Percentiles rank a stretch among this genome's conserved stretches.
These are phyloP conservation scores for Corythornis madagascariensis DNA, from an alignment of 2,113 vertebrate species.

Conservation along the genomic window DNA sequence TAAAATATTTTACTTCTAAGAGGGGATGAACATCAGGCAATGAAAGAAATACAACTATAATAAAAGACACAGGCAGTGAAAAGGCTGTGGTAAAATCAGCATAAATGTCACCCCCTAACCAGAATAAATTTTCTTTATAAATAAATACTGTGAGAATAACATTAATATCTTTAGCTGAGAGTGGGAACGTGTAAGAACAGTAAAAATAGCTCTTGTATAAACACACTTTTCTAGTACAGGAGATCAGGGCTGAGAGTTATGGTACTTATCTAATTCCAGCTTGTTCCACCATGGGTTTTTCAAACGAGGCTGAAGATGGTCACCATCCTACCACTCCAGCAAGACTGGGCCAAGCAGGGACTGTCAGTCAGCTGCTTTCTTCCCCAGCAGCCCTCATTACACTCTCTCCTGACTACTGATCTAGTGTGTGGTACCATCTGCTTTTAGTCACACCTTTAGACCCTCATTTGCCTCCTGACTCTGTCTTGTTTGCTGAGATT, in stretches of 20 bases:
- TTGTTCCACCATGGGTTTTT: background rate
- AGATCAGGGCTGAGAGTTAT: background rate
- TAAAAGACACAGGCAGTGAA: slow-evolving; percentile 61
- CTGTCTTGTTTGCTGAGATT: background rate
- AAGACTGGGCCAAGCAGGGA: background rate
- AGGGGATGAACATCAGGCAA: slow-evolving; percentile 44
- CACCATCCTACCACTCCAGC: accelerated
- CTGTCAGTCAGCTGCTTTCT: background rate
- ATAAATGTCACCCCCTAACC: slow-evolving; percentile 55
- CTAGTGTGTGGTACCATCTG: background rate
- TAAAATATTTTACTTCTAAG: slow-evolving; percentile 72
- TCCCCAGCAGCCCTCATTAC: background rate
- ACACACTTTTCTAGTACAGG: slow-evolving; percentile 8
- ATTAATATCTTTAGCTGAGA: slow-evolving; percentile 62
- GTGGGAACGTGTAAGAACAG: background rate
- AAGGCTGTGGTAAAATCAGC: slow-evolving; percentile 64
- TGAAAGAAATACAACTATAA: slow-evolving; percentile 60
- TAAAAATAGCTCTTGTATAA: slow-evolving; percentile 11
- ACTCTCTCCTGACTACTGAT: background rate
- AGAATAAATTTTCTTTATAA: slow-evolving; percentile 69
- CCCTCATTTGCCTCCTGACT: background rate
- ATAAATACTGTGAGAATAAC: slow-evolving; percentile 61
- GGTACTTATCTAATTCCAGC: background rate
- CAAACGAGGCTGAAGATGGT: background rate
- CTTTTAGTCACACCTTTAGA: background rate